Evolutionary conservation across 37 sponge, comb jelly and placozoan species (phyloP).

Genomic region (Axinella damicornis): DNA sequence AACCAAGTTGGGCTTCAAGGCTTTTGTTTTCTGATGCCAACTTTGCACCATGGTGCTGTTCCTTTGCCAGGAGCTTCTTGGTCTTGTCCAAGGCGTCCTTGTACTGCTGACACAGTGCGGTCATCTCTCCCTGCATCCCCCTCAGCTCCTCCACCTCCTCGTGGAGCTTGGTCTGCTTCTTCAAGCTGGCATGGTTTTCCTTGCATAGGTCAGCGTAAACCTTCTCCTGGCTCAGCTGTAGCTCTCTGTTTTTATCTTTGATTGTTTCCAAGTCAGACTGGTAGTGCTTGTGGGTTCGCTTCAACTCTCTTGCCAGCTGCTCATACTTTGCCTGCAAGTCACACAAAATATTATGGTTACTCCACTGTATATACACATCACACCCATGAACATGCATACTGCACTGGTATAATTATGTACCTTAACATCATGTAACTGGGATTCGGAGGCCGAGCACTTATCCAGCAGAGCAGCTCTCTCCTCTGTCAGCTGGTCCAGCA

Average conservation of each 20-base stretch:
- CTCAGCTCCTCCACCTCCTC: conserved; percentile 8
- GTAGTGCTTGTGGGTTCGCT: neutral
- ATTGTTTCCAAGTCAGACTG: neutral
- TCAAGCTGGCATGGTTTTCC: conserved; percentile 8
- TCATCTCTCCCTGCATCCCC: neutral
- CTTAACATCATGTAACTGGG: no score
- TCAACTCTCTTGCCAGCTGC: neutral
- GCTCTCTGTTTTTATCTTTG: neutral
- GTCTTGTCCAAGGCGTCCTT: neutral
- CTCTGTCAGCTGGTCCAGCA: neutral
- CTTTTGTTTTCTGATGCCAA: conserved; percentile 13
- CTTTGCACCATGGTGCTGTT: neutral
- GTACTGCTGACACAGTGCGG: neutral
- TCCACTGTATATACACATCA: no score
- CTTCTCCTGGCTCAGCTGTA: conserved; percentile 4
- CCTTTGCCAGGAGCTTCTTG: neutral
- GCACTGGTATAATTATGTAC: no score
- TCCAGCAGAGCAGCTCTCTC: neutral
- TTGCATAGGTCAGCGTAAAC: neutral
- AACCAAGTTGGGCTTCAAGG: conserved; percentile 24
- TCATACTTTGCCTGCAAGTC: neutral
- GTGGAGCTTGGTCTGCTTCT: conserved; percentile 12
- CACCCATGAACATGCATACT: no score
- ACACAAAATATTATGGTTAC: no score
- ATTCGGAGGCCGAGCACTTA: no score